A percentile compares a stretch with the other conserved stretches of the same genome.
phyloP scores from a whole-genome alignment of 2,888 invertebrate species.

The Parnassius apollo region DNA sequence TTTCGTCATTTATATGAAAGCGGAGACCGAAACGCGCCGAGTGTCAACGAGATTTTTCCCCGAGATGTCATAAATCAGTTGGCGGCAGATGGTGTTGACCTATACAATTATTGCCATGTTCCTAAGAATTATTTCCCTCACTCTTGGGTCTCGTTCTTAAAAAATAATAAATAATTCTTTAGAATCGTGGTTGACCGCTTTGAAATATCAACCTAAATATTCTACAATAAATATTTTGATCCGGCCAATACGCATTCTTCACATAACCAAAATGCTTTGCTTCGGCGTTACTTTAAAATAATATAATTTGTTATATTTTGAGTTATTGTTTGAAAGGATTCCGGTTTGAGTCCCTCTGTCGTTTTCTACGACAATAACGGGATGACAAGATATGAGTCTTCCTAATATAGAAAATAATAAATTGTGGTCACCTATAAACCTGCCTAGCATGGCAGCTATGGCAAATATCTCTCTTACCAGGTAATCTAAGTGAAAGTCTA shows the following conservation, averaged over 20 bases:
- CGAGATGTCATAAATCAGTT: conserved; percentile 70
- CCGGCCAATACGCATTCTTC: not conserved
- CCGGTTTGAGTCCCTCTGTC: too few species aligned
- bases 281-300: too few species aligned
- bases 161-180: conserved; percentile 40
- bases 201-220: conserved; percentile 7
- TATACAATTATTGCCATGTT: conserved; percentile 72
- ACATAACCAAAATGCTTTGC: too few species aligned
- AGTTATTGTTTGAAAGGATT: too few species aligned
- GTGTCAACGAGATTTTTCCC: conserved; percentile 52
- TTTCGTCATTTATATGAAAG: conserved; percentile 57
- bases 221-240: conserved; percentile 1
- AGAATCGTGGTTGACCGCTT: conserved; percentile 2
- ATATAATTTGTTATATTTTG: too few species aligned
- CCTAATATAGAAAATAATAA: too few species aligned
- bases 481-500: too few species aligned
- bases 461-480: too few species aligned
- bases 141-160: conserved; percentile 49
- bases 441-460: too few species aligned
- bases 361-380: too few species aligned
- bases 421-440: too few species aligned
- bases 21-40: conserved; percentile 54
- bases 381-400: too few species aligned
- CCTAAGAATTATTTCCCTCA: conserved; percentile 63
- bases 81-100: conserved; percentile 75